These are phyloP conservation scores for Podilymbus podiceps DNA, from an alignment of 2,113 vertebrate species.

Conservation along the genomic window DNA sequence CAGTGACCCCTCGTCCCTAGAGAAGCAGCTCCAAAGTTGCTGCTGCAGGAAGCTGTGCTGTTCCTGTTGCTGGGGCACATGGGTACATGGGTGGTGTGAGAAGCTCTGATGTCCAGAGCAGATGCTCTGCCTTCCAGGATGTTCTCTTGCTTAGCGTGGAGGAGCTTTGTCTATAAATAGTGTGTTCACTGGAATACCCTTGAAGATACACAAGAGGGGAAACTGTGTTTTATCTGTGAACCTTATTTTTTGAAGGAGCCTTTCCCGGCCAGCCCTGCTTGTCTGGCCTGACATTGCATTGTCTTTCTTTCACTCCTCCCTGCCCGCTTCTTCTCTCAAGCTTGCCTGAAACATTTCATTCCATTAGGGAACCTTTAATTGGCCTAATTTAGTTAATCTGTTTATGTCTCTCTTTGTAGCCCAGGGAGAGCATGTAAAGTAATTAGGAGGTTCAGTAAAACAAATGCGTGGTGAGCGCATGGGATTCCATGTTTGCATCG, in stretches of 20 bases:
- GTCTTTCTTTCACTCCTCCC: conserved; percentile 28
- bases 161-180: background rate
- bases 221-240: background rate
- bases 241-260: background rate
- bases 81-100: background rate
- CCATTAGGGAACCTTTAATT: conserved; percentile 74
- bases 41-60: background rate
- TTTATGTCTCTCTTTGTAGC: conserved; percentile 69
- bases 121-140: background rate
- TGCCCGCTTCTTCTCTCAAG: conserved; percentile 27
- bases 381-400: conserved; percentile 73
- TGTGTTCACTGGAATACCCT: background rate
- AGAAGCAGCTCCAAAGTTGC: background rate
- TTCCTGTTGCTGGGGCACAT: background rate
- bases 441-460: conserved; percentile 68
- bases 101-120: background rate
- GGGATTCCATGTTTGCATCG: background rate
- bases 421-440: conserved; percentile 67
- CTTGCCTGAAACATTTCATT: conserved; percentile 67
- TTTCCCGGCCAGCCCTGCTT: background rate
- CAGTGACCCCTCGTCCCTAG: background rate
- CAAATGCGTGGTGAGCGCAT: background rate
- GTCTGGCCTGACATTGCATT: background rate
- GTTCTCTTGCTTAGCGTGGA: background rate
- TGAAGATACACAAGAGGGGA: background rate